Evolutionary conservation across 2,888 invertebrate genomes (phyloP).

Genomic region (Mesorhabditis belari): DNA sequence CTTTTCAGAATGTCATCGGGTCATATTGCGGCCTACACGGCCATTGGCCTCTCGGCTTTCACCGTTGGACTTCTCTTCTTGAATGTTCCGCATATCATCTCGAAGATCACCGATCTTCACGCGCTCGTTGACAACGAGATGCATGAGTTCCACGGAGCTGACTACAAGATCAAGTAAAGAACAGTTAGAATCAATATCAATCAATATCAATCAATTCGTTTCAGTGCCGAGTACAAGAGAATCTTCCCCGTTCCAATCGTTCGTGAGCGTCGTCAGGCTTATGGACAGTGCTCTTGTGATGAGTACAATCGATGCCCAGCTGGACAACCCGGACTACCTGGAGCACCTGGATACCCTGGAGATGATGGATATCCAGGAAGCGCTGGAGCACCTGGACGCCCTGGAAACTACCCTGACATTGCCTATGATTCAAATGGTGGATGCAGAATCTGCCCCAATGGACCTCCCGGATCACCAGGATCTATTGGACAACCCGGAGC

Average conservation of each 20-base stretch:
- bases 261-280: slow-evolving; percentile 4
- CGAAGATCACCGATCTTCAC: neutral
- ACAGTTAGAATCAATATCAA: no score
- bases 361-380: slow-evolving; percentile 2
- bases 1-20: neutral
- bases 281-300: slow-evolving; percentile 4
- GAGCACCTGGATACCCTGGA: slow-evolving; percentile 1
- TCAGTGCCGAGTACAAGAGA: neutral
- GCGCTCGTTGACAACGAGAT: neutral
- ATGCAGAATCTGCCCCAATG: slow-evolving; percentile 13
- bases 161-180: neutral
- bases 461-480: slow-evolving; percentile 26
- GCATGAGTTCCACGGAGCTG: neutral
- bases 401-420: slow-evolving; percentile 5
- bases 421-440: neutral
- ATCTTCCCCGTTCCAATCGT: neutral
- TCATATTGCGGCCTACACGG: neutral
- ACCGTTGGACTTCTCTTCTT: neutral
- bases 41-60: neutral
- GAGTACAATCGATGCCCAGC: slow-evolving; percentile 4
- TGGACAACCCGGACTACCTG: slow-evolving; percentile 5
- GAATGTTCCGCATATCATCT: neutral
- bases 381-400: slow-evolving; percentile 3
- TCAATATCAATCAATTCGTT: no score
- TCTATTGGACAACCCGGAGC: slow-evolving; percentile 17